These are phyloP conservation scores for Pachypsylla venusta DNA, from an alignment of 1,140 invertebrate species.

Conservation along the genomic window DNA sequence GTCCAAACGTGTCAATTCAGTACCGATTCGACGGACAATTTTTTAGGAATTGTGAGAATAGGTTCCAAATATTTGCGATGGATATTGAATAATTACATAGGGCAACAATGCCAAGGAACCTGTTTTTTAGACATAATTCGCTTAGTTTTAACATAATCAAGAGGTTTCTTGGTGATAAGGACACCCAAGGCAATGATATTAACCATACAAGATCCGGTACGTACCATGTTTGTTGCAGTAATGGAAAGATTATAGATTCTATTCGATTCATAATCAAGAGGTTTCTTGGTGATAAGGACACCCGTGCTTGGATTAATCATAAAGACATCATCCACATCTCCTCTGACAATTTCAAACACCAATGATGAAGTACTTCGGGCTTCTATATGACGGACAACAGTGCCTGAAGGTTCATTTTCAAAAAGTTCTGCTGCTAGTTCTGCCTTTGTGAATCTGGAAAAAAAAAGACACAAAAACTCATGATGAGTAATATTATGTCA, in stretches of 20 bases:
- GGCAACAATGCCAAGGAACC: too few relatives aligned
- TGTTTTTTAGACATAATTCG: too few relatives aligned
- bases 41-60: too few relatives aligned
- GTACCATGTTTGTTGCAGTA: constrained; percentile 69
- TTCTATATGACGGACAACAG: constrained; percentile 57
- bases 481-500: too few relatives aligned
- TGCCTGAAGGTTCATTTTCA: constrained; percentile 66
- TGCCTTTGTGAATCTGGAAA: constrained; percentile 39
- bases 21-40: too few relatives aligned
- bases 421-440: constrained; percentile 61
- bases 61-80: too few relatives aligned
- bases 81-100: too few relatives aligned
- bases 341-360: constrained; percentile 64
- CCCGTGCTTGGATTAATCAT: constrained; percentile 72
- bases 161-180: too few relatives aligned
- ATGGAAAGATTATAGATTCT: constrained; percentile 71
- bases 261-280: constrained; percentile 61
- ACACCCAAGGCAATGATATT: too few relatives aligned
- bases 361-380: constrained; percentile 62
- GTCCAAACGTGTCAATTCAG: too few relatives aligned
- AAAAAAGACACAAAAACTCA: neutral
- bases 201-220: too few relatives aligned
- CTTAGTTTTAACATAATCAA: too few relatives aligned
- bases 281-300: constrained; percentile 51
- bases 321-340: constrained; percentile 59